phyloP scores from a whole-genome alignment of 1,140 invertebrate genomes.

The Eumeta japonica region DNA sequence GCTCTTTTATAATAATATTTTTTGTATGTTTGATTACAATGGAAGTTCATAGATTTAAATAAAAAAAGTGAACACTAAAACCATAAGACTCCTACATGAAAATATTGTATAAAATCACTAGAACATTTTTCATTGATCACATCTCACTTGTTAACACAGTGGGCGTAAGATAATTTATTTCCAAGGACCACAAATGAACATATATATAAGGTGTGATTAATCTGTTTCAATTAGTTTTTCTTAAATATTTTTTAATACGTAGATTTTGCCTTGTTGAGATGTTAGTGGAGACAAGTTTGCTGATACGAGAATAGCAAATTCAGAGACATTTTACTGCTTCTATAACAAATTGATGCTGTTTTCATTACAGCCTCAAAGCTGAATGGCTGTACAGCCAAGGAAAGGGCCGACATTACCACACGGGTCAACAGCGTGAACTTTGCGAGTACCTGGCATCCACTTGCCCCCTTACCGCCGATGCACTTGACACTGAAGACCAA shows the following conservation, averaged over 20 bases:
- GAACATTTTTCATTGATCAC: no score
- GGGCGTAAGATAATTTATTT: no score
- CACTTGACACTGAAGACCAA: conserved; percentile 80
- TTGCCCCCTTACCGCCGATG: conserved; percentile 73
- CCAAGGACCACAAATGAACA: background rate
- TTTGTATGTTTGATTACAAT: no score
- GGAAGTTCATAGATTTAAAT: no score
- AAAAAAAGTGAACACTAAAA: no score
- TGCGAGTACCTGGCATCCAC: conserved; percentile 78
- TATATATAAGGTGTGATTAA: background rate
- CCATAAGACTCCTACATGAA: no score
- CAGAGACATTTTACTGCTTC: background rate
- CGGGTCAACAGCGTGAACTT: conserved; percentile 80
- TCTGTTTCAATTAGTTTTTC: background rate
- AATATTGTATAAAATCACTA: no score
- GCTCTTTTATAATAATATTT: no score
- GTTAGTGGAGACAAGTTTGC: background rate
- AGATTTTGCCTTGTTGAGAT: background rate
- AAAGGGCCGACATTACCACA: conserved; percentile 80
- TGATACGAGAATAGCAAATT: background rate
- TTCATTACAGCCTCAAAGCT: conserved; percentile 75
- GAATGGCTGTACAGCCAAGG: conserved; percentile 94
- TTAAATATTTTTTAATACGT: background rate
- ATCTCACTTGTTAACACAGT: no score
- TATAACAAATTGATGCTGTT: background rate